phyloP scores from a whole-genome alignment of 2,797 vertebrate species.

The Rhabdomys pumilio region DNA sequence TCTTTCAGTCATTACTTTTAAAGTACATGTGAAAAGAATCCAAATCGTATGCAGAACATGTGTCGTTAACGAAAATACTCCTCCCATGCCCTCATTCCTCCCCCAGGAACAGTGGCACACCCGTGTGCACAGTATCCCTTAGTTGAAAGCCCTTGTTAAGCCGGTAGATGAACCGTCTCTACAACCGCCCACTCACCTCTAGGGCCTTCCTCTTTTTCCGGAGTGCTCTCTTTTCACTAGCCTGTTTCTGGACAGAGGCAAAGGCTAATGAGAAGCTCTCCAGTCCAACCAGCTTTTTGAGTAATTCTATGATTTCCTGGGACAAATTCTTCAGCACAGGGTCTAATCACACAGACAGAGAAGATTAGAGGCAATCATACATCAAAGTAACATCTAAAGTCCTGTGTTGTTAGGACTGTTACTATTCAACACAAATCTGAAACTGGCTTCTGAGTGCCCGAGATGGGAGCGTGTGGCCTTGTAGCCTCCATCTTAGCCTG shows the following conservation, averaged over 20 bases:
- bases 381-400: neutral
- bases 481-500: neutral
- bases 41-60: conserved; percentile 17
- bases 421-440: neutral
- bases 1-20: conserved; percentile 40
- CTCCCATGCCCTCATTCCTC: neutral
- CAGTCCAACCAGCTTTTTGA: conserved; percentile 96
- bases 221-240: conserved; percentile 91
- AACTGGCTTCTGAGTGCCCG: neutral
- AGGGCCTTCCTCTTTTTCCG: conserved; percentile 95
- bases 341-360: conserved; percentile 89
- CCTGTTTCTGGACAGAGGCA: conserved; percentile 95
- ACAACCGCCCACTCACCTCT: conserved; percentile 91
- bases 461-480: neutral
- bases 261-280: conserved; percentile 95
- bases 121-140: rapidly evolving
- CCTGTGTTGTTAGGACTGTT: neutral
- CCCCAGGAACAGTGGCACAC: neutral
- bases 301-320: conserved; percentile 97
- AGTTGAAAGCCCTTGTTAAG: neutral
- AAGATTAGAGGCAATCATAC: neutral
- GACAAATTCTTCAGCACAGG: conserved; percentile 97
- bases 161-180: neutral
- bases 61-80: neutral
- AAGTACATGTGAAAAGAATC: conserved; percentile 22